These are phyloP conservation scores for Syngnathus acus DNA, from an alignment of 2,797 vertebrate species.

Conservation along the genomic window DNA sequence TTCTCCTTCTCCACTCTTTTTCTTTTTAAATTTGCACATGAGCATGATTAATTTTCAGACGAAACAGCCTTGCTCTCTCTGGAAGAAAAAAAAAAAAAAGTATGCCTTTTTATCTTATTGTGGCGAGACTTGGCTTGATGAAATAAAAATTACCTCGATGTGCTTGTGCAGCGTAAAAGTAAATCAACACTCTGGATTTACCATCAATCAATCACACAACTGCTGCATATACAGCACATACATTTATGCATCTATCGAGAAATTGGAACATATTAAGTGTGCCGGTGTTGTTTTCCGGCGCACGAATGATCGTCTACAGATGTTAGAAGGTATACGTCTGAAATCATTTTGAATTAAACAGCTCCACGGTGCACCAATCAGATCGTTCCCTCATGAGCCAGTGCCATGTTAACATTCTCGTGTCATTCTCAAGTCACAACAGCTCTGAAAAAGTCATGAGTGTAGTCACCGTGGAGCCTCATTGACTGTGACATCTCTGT, in stretches of 20 bases:
- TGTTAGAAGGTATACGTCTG: neutral
- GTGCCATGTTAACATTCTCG: slow-evolving; percentile 44
- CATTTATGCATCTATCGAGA: neutral
- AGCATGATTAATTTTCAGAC: slow-evolving; percentile 68
- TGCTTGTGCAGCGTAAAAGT: neutral
- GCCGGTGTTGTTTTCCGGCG: neutral
- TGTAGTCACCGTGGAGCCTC: slow-evolving; percentile 41
- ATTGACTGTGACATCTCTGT: slow-evolving; percentile 59
- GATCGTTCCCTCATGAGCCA: slow-evolving; percentile 30
- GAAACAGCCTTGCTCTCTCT: slow-evolving; percentile 22
- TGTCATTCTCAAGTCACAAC: slow-evolving; percentile 20
- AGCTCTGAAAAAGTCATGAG: slow-evolving; percentile 43
- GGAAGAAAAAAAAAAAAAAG: neutral
- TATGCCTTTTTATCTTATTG: neutral
- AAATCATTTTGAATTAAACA: slow-evolving; percentile 4
- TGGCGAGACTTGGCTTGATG: neutral
- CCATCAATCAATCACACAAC: neutral
- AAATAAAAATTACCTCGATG: neutral
- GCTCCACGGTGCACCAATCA: slow-evolving; percentile 30
- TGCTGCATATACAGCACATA: neutral
- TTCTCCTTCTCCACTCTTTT: slow-evolving; percentile 26
- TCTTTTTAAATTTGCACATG: slow-evolving; percentile 7
- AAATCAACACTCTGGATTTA: neutral
- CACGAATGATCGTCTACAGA: neutral
- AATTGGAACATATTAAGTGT: neutral